Percentiles rank a stretch among this genome's conserved stretches.
Evolutionary conservation across 2,888 invertebrate genomes (phyloP).

Genomic region (Acronicta alni): DNA sequence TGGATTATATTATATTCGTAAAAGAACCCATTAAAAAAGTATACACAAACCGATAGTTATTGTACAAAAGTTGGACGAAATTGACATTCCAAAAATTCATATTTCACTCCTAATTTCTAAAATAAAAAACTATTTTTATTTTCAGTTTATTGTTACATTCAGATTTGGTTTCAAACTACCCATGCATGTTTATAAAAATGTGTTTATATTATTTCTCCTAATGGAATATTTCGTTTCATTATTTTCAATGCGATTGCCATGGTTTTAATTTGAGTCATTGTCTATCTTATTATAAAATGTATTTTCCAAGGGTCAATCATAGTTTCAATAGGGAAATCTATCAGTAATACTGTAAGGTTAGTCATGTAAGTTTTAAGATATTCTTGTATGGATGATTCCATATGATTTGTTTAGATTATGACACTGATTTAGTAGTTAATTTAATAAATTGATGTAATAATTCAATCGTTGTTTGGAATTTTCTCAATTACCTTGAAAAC

Average conservation of each 20-base stretch:
- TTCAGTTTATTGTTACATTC: constrained; percentile 8
- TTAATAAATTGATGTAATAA: constrained; percentile 73
- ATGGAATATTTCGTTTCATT: constrained; percentile 22
- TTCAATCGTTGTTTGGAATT: constrained; percentile 35
- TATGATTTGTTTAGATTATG: constrained; percentile 69
- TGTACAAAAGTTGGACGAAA: constrained; percentile 31
- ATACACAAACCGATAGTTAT: constrained; percentile 4
- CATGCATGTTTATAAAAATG: constrained; percentile 4
- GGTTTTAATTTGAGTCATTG: constrained; percentile 41
- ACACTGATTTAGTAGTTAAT: constrained; percentile 70
- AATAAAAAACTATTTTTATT: constrained; percentile 26
- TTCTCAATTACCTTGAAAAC: background rate
- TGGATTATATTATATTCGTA: background rate
- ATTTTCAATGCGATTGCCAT: constrained; percentile 10
- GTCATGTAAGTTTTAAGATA: constrained; percentile 70
- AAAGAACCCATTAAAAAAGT: constrained; percentile 1
- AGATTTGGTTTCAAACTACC: constrained; percentile 25
- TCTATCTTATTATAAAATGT: constrained; percentile 45
- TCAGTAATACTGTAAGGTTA: constrained; percentile 64
- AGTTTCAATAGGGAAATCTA: constrained; percentile 54
- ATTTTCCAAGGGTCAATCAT: constrained; percentile 55
- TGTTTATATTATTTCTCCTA: constrained; percentile 13
- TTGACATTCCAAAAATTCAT: constrained; percentile 53
- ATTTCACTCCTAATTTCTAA: constrained; percentile 16
- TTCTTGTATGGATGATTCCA: constrained; percentile 69